Base-by-base conservation (phyloP, 2,113 vertebrate genomes). In the Mormyrus lacerda region DNA sequence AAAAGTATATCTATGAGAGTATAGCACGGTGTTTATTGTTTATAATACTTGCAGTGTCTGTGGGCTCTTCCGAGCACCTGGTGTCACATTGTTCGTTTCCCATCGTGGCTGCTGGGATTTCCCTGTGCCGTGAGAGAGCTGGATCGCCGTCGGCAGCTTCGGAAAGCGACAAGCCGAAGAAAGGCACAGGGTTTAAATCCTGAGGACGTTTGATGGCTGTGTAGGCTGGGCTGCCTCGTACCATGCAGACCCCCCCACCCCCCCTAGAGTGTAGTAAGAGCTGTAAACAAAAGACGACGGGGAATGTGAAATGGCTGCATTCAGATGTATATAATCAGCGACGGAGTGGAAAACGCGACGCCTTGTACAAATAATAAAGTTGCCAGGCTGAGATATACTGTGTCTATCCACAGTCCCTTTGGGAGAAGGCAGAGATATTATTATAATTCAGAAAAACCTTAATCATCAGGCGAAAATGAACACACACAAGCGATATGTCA, bases 391-490 rank as follows among this genome's bases (percentile, higher is more conserved):
- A 87, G 50, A 87, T 87, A 55, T 53, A 87, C 27, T 27, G 85
- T 87, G 27, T 87, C n/a, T 53, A 87, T 51, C 50, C 13, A 53
- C 47, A 87, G 48, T 87, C 5, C 17, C 85, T 15, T 53, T 55
- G 85, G 85, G 85, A 87, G 85, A 85, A 85, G 84, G 55, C 55
- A 15, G 47, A 87, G 85, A 87, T 53, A 87, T 87, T 85, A 50
- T 48, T 53, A 87, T 87, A 87, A 87, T 42, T 31, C 19, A 53
- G 48, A 35, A 87, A 31, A 31, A 53, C 13, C 24, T 27, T 50
- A 85, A 50, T 48, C 83, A 85, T 85, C 47, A 6, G 44, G 17
- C n/a, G 0, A 50, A 87, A 87, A 87, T 87, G 47, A 87, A 55
- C 27, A 53, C 50, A 35, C 7, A 42, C 47, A 39, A n/a, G 27